Base-by-base conservation (phyloP, 2,113 vertebrate species). In the Lucifuga dentata region DNA sequence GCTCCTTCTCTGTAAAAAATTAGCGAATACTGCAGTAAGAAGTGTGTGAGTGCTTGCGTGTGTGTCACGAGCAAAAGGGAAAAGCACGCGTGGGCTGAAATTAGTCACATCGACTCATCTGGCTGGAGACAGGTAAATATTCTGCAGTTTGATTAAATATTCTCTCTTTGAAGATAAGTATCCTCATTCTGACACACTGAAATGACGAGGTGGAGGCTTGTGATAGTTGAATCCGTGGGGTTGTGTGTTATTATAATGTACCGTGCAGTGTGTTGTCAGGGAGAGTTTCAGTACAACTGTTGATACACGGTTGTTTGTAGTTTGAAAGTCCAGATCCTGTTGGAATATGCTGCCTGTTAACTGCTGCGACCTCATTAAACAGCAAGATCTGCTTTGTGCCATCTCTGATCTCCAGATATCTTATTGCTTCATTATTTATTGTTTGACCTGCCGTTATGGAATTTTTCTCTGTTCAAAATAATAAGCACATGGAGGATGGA, bases 11-110 rank as follows among this genome's bases (percentile, higher is more conserved):
- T 33, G 80, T 72, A 66, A 80, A 66, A 80, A 84, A 85, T 84
- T 70, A 86, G 84, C 78, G 59, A 82, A 66, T 70, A 88, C 88
- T 88, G 90, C 89, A 88, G 84, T 56, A 84, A 88, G 86, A 82
- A 87, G 58, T 44, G 57, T 38, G 72, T 64, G 61, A 32, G 61
- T 40, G 59, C 38, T 53, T 41, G 15, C 33, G 56, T 33, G 63
- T 50, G 71, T 64, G 76, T 52, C 73, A 64, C 73, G 72, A 51
- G 8, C 56, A 26, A 56, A 65, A 64, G 29, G 21, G 58, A 53
- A 24, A 49, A 39, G 24, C 60, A n/a, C 78, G 33, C 69, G 33
- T n/a, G 60, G 51, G 73, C 52, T 69, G 40, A 59, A 20, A 50
- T 43, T 56, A 2, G 16, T 45, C 23, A 26, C 67, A n/a, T 17